Conservation (phyloP, 2,113 vertebrate species). For the Oostethus manadensis region DNA sequence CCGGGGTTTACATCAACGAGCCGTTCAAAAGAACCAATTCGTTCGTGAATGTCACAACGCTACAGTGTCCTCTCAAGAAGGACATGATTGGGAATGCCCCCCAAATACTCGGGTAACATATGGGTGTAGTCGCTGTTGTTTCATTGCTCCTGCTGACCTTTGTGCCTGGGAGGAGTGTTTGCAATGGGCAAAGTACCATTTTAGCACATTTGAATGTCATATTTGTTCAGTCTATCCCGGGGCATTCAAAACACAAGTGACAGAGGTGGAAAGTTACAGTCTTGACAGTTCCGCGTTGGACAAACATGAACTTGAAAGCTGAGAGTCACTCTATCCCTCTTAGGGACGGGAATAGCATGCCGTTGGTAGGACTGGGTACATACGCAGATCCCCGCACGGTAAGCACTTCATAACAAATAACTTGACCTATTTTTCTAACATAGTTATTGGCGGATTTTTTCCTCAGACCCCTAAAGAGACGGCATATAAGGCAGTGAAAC, state of each 20-base stretch:
- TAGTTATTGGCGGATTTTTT: background rate
- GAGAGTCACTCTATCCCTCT: conserved; percentile 71
- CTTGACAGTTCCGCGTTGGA: background rate
- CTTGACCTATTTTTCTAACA: no score
- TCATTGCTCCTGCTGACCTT: background rate
- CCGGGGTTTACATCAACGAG: no score
- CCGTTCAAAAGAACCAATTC: no score
- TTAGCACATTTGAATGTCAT: background rate
- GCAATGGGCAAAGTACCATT: background rate
- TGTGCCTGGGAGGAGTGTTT: conserved; percentile 28
- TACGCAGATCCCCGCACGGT: conserved; percentile 73
- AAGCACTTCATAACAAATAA: conserved; percentile 39
- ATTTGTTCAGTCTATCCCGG: background rate
- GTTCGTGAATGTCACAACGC: no score
- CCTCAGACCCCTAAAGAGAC: conserved; percentile 74
- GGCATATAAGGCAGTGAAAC: conserved; percentile 73
- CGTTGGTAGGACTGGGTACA: conserved; percentile 84
- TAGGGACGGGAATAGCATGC: conserved; percentile 82
- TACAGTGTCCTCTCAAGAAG: no score
- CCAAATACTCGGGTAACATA: no score
- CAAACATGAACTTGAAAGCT: conserved; percentile 67
- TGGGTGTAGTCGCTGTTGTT: background rate
- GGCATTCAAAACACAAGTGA: background rate
- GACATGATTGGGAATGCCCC: no score
- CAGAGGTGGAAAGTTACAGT: background rate